Conservation (phyloP, 2,888 invertebrate species). For the Tetragonula carbonaria region DNA sequence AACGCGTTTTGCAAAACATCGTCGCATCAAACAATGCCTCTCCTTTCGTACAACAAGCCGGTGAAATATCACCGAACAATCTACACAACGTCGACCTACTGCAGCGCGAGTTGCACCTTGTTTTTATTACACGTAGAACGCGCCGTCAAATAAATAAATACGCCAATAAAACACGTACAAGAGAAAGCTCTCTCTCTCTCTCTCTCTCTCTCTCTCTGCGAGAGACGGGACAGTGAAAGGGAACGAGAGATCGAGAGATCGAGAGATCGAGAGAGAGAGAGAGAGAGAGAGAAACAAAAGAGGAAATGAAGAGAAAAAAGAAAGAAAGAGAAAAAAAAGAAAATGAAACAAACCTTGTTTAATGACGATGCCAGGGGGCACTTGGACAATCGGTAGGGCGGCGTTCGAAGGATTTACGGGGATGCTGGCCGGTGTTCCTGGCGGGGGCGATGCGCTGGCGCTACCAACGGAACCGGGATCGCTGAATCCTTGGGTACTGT, state of each 20-base stretch:
- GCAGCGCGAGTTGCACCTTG: background rate
- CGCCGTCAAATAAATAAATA: no score
- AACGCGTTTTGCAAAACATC: conserved; percentile 22
- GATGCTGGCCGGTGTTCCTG: conserved; percentile 78
- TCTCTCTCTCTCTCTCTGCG: no score
- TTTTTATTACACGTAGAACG: background rate
- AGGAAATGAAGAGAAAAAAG: background rate
- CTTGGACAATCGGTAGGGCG: conserved; percentile 79
- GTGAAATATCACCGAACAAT: background rate
- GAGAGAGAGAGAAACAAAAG: background rate
- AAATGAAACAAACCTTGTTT: conserved; percentile 82
- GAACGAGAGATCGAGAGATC: background rate
- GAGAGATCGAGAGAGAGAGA: background rate
- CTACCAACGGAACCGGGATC: conserved; percentile 88
- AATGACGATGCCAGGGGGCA: conserved; percentile 82
- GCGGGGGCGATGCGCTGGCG: conserved; percentile 82
- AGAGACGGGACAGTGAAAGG: background rate
- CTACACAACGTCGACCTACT: background rate
- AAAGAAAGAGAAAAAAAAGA: conserved; percentile 8
- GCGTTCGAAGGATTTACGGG: conserved; percentile 78
- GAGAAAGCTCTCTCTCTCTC: no score
- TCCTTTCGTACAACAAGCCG: background rate
- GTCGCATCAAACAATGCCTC: background rate
- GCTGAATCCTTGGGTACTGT: conserved; percentile 88
- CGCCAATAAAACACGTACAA: no score